Base-by-base conservation (phyloP, 1,140 invertebrate species). In the Microplitis demolitor region DNA sequence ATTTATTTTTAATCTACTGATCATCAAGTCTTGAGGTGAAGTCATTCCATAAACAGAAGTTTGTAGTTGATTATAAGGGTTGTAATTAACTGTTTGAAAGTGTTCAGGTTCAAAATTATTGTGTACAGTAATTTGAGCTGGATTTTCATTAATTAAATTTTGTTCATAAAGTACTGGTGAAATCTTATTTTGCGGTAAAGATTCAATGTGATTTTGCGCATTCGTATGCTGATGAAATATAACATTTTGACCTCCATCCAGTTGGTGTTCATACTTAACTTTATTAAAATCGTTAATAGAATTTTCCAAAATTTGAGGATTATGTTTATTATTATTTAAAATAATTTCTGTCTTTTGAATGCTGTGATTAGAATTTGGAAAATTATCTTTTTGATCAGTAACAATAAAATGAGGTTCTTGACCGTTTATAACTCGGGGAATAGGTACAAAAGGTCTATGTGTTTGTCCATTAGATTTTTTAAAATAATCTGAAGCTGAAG, bases 381-480 rank as follows among this genome's bases (percentile, higher is more conserved):
- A 24, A 16, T 56, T 34, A 4, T 56, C 53, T n/a, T 31, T 60
- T 9, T 37, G 34, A 39, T 60, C 6, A n/a, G 14, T n/a, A 14
- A 14, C 31, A 24, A 31, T 39, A 5, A 74, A 4, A 11, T 35
- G 14, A 14, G 31, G 39, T 66, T 51, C 45, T 60, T 66, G 64
- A 13, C 16, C 5, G 13, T 58, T 31, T 13, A 63, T 61, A 37
- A 35, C 3, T 14, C 53, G 53, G 1, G 58, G 33, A 13, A 67
- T 68, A 16, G 77, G 69, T 2, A 77, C 79, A 66, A 74, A 78
- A 33, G 78, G 76, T 9, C 79, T 77, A 67, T 80, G 79, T 3
- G 33, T 4, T 5, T 78, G 77, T 37, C 11, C 16, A 16, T 69
- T 66, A 1, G 54, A 31, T 16, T 67, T 69, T 53, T 54, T 51